Conservation (phyloP, 1,140 invertebrate genomes). For the Diprion similis region DNA sequence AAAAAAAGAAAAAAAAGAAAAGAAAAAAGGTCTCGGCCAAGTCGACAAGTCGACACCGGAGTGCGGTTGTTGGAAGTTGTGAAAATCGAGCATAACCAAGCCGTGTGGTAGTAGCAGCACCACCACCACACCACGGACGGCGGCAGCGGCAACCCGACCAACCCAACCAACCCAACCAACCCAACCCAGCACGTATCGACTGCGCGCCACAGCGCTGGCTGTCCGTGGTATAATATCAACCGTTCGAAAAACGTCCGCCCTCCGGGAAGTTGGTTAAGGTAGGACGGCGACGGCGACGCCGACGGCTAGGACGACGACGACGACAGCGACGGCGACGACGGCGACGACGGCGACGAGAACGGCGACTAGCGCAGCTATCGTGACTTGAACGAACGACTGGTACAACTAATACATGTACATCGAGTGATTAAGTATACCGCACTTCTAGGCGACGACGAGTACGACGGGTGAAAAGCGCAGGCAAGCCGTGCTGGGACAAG, state of each 20-base stretch:
- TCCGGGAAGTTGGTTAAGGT: background rate
- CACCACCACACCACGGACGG: background rate
- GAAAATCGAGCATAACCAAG: conserved; percentile 5
- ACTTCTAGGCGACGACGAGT: background rate
- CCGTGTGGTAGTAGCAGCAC: background rate
- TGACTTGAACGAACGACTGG: too few species aligned
- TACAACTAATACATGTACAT: too few species aligned
- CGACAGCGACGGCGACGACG: background rate
- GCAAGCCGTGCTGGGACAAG: background rate
- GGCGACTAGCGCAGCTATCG: background rate
- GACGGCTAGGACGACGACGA: background rate
- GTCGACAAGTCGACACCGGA: background rate
- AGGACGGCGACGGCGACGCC: background rate
- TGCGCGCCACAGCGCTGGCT: background rate
- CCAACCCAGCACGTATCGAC: conserved; percentile 3
- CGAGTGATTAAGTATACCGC: too few species aligned
- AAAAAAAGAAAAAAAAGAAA: too few species aligned
- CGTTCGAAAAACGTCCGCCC: background rate
- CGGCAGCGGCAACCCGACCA: background rate
- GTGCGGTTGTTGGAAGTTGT: background rate
- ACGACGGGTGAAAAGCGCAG: background rate
- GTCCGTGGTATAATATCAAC: background rate
- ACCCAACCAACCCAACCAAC: too few species aligned
- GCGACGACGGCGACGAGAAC: background rate
- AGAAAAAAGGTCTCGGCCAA: too few species aligned